A percentile compares a stretch with the other conserved stretches of the same genome.
Conservation (phyloP, 2,888 invertebrate genomes). For the Carcina quercana region DNA sequence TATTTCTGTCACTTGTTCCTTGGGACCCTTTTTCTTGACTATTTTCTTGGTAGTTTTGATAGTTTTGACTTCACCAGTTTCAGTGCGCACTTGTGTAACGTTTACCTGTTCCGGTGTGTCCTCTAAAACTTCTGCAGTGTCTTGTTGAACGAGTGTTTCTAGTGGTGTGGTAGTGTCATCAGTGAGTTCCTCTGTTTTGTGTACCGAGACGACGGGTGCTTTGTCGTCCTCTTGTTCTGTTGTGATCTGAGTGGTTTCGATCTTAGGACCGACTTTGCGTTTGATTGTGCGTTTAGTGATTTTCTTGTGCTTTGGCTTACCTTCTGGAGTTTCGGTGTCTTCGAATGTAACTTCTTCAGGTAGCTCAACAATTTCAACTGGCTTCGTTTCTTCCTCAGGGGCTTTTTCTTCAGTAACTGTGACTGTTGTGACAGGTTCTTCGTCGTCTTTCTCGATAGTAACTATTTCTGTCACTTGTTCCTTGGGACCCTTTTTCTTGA, state of each 20-base stretch:
- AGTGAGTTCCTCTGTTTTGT: conserved; percentile 23
- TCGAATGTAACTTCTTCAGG: conserved; percentile 36
- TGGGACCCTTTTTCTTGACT: conserved; percentile 26
- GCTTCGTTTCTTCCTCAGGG: conserved; percentile 6
- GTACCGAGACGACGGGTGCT: conserved; percentile 28
- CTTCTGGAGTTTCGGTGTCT: conserved; percentile 25
- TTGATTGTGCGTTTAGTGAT: conserved; percentile 30
- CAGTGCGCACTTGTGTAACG: conserved; percentile 30
- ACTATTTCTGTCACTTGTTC: conserved; percentile 22
- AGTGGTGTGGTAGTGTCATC: conserved; percentile 23
- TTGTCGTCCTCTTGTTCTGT: conserved; percentile 20
- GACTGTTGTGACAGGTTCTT: conserved; percentile 17
- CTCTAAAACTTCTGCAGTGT: conserved; percentile 25
- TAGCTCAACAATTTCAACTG: conserved; percentile 24
- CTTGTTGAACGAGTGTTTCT: conserved; percentile 1
- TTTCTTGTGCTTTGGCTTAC: conserved; percentile 32
- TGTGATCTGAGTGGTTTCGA: conserved; percentile 34
- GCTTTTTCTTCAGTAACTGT: conserved; percentile 12
- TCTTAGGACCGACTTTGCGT: conserved; percentile 43
- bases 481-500: conserved; percentile 26
- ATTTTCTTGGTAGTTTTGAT: conserved; percentile 19
- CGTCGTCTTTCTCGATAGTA: conserved; percentile 16
- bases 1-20: conserved; percentile 22
- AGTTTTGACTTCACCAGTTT: conserved; percentile 12
- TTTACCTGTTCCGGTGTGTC: conserved; percentile 42